These are phyloP conservation scores for Lophura nycthemera DNA, from an alignment of 2,113 vertebrate species.

Conservation along the genomic window DNA sequence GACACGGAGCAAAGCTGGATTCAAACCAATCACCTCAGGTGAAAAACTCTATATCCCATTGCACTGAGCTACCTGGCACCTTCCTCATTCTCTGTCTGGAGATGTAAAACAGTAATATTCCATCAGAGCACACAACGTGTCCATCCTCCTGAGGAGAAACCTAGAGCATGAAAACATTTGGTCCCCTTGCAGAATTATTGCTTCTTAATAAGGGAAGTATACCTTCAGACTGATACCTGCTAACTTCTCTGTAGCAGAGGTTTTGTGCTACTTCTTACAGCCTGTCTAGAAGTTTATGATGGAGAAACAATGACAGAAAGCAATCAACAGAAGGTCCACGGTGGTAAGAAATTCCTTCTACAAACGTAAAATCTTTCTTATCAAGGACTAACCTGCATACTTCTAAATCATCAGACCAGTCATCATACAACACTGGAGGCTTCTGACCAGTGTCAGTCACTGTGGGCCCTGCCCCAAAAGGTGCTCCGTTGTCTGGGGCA, in stretches of 20 bases:
- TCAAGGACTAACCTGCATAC: constrained; percentile 91
- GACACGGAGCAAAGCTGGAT: not conserved
- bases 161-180: not conserved
- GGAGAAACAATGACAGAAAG: constrained; percentile 5
- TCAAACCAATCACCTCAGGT: not conserved
- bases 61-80: not conserved
- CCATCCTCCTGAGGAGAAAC: not conserved
- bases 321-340: not conserved
- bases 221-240: not conserved
- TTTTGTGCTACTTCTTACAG: not conserved
- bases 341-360: not conserved
- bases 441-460: constrained; percentile 44
- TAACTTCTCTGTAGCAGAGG: not conserved
- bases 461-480: constrained; percentile 4
- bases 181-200: not conserved
- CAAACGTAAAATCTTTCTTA: not conserved
- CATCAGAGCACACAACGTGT: not conserved
- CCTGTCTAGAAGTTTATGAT: not conserved
- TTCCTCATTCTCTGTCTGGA: not conserved
- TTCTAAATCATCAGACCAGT: constrained; percentile 84
- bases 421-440: constrained; percentile 72
- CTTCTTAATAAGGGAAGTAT: not conserved
- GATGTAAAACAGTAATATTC: not conserved
- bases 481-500: not conserved
- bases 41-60: constrained; percentile 40